Percentiles rank a stretch among this genome's conserved stretches.
These are phyloP conservation scores for Sula dactylatra DNA, from an alignment of 2,113 vertebrate species.

Conservation along the genomic window DNA sequence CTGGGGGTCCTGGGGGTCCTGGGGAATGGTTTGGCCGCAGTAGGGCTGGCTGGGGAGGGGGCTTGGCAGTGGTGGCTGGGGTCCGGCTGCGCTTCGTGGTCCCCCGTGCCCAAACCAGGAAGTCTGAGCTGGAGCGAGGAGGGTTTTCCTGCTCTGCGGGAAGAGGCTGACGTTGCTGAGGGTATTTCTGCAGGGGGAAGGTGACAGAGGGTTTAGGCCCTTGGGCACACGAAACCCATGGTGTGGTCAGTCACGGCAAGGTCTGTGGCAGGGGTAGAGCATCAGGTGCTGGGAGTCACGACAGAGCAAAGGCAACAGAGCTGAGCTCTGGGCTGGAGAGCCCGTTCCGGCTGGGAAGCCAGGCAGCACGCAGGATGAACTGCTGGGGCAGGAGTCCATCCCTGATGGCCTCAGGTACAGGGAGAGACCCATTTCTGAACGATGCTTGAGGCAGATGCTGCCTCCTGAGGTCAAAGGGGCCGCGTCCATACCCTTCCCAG, in stretches of 20 bases:
- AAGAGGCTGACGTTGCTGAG: background rate
- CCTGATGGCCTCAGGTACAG: accelerated
- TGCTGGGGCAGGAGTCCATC: background rate
- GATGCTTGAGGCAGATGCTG: background rate
- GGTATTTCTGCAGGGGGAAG: background rate
- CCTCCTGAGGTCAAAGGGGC: background rate
- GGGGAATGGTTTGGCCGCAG: background rate
- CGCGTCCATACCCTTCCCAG: background rate
- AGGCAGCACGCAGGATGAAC: background rate
- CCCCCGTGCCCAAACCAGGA: background rate
- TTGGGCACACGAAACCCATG: accelerated
- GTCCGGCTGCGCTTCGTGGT: background rate
- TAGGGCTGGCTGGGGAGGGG: background rate
- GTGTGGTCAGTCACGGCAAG: too few species aligned
- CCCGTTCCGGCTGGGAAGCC: background rate
- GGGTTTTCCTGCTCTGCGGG: background rate
- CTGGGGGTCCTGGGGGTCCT: background rate
- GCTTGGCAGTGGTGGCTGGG: accelerated
- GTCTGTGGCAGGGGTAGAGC: background rate
- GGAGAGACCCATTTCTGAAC: background rate
- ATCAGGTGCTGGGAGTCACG: accelerated
- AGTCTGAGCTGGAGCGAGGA: background rate
- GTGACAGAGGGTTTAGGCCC: background rate
- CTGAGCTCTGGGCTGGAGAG: background rate
- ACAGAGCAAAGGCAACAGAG: background rate